Percentiles rank a stretch among this genome's conserved stretches.
Evolutionary conservation across 1,140 invertebrate species (phyloP).

Genomic region (Apis dorsata): DNA sequence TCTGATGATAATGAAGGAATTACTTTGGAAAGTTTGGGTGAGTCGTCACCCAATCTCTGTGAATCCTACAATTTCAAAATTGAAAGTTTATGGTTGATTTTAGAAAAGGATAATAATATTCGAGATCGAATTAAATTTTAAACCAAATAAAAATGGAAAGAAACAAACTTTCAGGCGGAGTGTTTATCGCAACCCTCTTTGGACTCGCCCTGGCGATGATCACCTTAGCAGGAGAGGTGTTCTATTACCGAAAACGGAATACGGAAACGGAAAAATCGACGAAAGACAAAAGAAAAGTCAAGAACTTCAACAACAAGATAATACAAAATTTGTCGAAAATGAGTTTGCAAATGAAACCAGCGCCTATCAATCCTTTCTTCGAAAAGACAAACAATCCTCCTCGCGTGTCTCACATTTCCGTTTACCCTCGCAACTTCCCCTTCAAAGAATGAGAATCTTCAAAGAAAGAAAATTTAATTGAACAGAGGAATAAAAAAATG

Average conservation of each 20-base stretch:
- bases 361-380: slow-evolving; percentile 70
- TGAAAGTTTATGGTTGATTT: background rate
- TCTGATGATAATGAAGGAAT: slow-evolving; percentile 92
- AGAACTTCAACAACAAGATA: slow-evolving; percentile 61
- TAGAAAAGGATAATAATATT: background rate
- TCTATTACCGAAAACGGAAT: slow-evolving; percentile 87
- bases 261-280: slow-evolving; percentile 72
- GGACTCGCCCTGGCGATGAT: slow-evolving; percentile 91
- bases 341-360: slow-evolving; percentile 77
- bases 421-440: slow-evolving; percentile 79
- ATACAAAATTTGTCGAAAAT: slow-evolving; percentile 71
- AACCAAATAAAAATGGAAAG: too few species aligned
- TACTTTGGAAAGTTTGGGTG: slow-evolving; percentile 91
- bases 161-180: slow-evolving; percentile 84
- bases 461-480: background rate
- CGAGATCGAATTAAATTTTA: background rate
- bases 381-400: slow-evolving; percentile 69
- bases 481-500: too few species aligned
- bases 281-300: slow-evolving; percentile 68
- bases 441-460: slow-evolving; percentile 71
- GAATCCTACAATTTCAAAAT: background rate
- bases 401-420: slow-evolving; percentile 79
- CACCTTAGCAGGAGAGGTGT: slow-evolving; percentile 88
- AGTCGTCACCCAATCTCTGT: background rate
- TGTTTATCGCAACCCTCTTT: slow-evolving; percentile 93